Evolutionary conservation across 1,140 invertebrate species (phyloP).

Genomic region (Drosophila pruinosa): DNA sequence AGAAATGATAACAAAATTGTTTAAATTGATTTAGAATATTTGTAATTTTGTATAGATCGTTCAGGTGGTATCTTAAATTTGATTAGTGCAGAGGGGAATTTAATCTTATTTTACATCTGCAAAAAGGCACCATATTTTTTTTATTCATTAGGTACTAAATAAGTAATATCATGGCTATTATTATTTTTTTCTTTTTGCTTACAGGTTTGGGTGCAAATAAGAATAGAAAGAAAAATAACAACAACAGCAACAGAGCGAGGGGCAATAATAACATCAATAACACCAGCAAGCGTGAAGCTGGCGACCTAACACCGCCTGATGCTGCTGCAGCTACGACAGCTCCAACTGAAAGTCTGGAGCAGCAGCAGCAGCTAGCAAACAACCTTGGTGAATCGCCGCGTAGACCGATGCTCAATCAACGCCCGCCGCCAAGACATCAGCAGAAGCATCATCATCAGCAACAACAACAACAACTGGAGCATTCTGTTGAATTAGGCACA

Average conservation of each 20-base stretch:
- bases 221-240: slow-evolving; percentile 57
- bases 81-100: too few species aligned
- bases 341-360: slow-evolving; percentile 24
- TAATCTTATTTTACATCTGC: too few species aligned
- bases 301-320: slow-evolving; percentile 19
- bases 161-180: background rate
- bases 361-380: background rate
- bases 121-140: background rate
- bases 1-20: background rate
- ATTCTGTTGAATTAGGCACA: slow-evolving; percentile 15
- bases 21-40: background rate
- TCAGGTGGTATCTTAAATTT: background rate
- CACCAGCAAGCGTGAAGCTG: slow-evolving; percentile 58
- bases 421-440: slow-evolving; percentile 37
- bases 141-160: background rate
- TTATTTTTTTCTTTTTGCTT: slow-evolving; percentile 28
- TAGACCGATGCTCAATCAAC: slow-evolving; percentile 30
- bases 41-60: background rate
- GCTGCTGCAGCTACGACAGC: slow-evolving; percentile 8
- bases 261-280: slow-evolving; percentile 49
- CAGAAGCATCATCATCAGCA: slow-evolving; percentile 41
- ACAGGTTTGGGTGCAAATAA: slow-evolving; percentile 46
- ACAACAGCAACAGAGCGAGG: slow-evolving; percentile 41
- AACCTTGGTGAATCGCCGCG: slow-evolving; percentile 33
- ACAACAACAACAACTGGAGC: slow-evolving; percentile 32